A percentile compares a stretch with the other conserved stretches of the same genome.
Evolutionary conservation across 2,797 vertebrate genomes (phyloP).

Genomic region (Brachymystax lenok): DNA sequence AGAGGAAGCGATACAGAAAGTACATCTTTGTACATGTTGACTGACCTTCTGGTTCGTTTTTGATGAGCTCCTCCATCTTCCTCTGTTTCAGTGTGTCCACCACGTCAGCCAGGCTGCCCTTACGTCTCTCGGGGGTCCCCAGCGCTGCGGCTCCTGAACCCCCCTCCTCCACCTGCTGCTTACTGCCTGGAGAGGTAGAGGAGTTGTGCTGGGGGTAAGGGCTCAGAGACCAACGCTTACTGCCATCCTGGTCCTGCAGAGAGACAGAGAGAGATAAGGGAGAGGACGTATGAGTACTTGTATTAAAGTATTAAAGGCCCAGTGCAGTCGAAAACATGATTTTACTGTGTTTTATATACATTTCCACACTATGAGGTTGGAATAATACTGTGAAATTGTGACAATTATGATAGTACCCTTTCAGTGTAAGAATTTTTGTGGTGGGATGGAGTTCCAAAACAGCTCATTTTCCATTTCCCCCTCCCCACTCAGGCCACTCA

Average conservation of each 20-base stretch:
- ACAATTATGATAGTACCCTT: no score
- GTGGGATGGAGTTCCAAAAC: no score
- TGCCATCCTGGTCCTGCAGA: conserved; percentile 89
- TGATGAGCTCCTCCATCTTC: conserved; percentile 99
- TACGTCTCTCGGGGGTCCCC: conserved; percentile 94
- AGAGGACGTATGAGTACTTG: neutral
- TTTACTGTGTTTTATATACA: no score
- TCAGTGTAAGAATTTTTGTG: no score
- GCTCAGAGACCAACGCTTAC: conserved; percentile 88
- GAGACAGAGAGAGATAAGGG: neutral
- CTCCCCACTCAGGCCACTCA: no score
- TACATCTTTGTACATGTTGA: conserved; percentile 35
- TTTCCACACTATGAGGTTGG: no score
- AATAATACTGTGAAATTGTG: no score
- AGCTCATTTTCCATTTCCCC: no score
- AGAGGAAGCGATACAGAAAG: conserved; percentile 35
- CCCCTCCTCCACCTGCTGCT: conserved; percentile 79
- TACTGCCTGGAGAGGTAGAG: conserved; percentile 94
- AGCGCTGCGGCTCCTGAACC: conserved; percentile 77
- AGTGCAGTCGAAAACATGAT: no score
- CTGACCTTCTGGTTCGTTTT: conserved; percentile 98
- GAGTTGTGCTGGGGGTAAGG: conserved; percentile 94
- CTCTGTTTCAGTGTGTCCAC: conserved; percentile 98
- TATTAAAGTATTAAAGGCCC: neutral
- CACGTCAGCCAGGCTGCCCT: conserved; percentile 96